phyloP scores from a whole-genome alignment of 2,888 invertebrate genomes.

The Leptopilina myrica region DNA sequence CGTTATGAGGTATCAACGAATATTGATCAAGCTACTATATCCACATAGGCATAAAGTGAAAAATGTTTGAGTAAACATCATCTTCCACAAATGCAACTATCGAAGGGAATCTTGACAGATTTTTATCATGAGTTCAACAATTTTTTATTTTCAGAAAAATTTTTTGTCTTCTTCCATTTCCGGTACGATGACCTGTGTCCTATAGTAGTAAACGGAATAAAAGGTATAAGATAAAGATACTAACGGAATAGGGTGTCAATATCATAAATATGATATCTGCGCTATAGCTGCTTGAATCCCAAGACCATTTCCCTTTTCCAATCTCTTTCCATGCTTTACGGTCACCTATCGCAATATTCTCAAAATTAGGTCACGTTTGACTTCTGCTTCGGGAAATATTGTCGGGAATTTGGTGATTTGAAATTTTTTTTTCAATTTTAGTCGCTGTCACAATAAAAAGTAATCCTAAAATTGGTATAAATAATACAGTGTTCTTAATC shows the following conservation, averaged over 20 bases:
- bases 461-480: too few species aligned
- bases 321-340: conserved; percentile 55
- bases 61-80: neutral
- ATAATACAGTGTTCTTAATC: too few species aligned
- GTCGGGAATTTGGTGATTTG: neutral
- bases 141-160: neutral
- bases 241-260: conserved; percentile 56
- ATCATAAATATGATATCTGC: conserved; percentile 64
- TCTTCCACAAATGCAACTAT: neutral
- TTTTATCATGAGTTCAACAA: neutral
- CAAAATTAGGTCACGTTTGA: conserved; percentile 59
- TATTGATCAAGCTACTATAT: too few species aligned
- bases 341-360: conserved; percentile 61
- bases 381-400: conserved; percentile 18
- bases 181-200: neutral
- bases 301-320: conserved; percentile 56
- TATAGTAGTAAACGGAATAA: conserved; percentile 50
- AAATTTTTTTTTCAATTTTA: neutral
- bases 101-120: neutral
- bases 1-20: neutral
- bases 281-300: conserved; percentile 54
- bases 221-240: conserved; percentile 52
- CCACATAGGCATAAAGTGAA: too few species aligned
- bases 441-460: neutral
- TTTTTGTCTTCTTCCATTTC: neutral